These are phyloP conservation scores for Gymnobelideus leadbeateri DNA, from an alignment of 2,113 vertebrate species.

Conservation along the genomic window DNA sequence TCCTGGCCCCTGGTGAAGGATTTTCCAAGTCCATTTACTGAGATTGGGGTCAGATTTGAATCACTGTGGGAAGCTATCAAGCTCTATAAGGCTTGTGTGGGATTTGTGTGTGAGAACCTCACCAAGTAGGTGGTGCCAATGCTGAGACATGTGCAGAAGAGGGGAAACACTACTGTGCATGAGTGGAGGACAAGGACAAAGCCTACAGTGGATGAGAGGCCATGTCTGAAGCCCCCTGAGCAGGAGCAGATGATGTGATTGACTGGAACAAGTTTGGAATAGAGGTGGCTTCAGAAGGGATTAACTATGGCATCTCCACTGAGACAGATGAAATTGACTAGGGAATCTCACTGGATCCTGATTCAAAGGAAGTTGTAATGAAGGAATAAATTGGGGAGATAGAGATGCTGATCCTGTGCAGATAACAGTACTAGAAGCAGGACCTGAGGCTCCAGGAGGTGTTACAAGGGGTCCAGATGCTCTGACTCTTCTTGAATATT, in stretches of 20 bases:
- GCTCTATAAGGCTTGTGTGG: conserved; percentile 92
- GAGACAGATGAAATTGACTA: conserved; percentile 86
- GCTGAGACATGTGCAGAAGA: conserved; percentile 84
- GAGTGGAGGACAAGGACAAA: conserved; percentile 90
- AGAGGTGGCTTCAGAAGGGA: conserved; percentile 34
- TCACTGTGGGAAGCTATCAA: conserved; percentile 87
- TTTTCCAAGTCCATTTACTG: conserved; percentile 86
- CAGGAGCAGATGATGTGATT: conserved; percentile 88
- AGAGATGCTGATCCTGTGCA: conserved; percentile 72
- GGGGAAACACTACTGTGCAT: conserved; percentile 90
- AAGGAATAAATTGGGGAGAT: conserved; percentile 89
- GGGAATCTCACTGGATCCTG: conserved; percentile 85
- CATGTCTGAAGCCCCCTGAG: conserved; percentile 72
- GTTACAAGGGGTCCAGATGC: conserved; percentile 92
- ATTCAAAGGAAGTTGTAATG: conserved; percentile 77
- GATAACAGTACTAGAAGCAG: conserved; percentile 89
- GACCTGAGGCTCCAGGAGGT: conserved; percentile 89
- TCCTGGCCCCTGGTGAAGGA: conserved; percentile 93
- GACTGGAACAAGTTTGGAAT: conserved; percentile 92
- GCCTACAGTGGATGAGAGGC: conserved; percentile 86
- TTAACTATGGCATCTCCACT: conserved; percentile 68
- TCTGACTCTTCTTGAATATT: conserved; percentile 90
- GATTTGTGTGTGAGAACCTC: conserved; percentile 92
- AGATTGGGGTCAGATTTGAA: conserved; percentile 82
- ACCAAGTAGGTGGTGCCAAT: conserved; percentile 86